A percentile compares a stretch with the other conserved stretches of the same genome.
Conservation (phyloP, 2,113 vertebrate genomes). For the Lucifuga dentata region DNA sequence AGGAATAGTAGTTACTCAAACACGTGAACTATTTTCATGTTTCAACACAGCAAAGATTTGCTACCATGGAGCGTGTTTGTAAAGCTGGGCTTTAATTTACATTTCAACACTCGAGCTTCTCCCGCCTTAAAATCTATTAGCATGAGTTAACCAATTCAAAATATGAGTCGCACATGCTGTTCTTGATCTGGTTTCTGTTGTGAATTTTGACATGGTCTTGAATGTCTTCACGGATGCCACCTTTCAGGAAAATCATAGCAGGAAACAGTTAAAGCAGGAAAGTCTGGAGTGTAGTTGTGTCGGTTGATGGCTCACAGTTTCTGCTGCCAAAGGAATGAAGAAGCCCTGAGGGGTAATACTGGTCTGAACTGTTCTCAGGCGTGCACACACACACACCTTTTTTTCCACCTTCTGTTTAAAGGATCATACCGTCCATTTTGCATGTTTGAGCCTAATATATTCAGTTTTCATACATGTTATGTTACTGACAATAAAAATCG, state of each 20-base stretch:
- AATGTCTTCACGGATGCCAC: conserved; percentile 15
- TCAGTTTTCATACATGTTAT: no score
- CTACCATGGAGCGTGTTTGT: no score
- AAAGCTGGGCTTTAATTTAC: no score
- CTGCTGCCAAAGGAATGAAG: conserved; percentile 21
- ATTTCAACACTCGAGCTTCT: no score
- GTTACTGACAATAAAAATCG: no score
- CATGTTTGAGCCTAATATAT: no score
- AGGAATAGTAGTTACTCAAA: no score
- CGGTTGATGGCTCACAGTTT: conserved; percentile 19
- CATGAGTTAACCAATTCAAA: background rate
- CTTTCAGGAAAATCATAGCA: conserved; percentile 27
- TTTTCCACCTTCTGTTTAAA: background rate
- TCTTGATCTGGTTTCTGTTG: background rate
- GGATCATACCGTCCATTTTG: no score
- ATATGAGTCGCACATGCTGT: background rate
- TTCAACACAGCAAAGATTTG: no score
- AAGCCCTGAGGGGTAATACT: conserved; percentile 40
- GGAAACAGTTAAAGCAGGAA: background rate
- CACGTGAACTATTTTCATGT: no score
- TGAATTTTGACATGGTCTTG: conserved; percentile 1
- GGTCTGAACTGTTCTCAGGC: conserved; percentile 39
- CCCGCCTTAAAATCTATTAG: background rate
- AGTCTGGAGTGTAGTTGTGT: conserved; percentile 20
- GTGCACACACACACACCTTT: conserved; percentile 26